Percentiles rank a stretch among this genome's conserved stretches.
Conservation (phyloP, 1,140 invertebrate species). For the Nixonia krombeini region DNA sequence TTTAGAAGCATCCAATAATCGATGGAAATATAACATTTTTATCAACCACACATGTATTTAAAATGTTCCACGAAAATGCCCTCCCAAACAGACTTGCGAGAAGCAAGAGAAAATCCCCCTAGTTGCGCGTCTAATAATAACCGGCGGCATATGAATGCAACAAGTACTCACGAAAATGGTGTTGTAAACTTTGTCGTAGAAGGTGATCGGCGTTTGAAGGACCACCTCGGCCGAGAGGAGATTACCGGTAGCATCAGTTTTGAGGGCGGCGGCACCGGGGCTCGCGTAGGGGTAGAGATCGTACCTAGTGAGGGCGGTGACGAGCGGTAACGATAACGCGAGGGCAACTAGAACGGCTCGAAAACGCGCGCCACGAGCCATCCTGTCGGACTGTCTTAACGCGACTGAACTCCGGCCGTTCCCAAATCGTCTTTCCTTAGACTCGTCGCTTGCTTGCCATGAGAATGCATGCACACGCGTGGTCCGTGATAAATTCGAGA, state of each 20-base stretch:
- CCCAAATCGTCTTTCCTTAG: conserved; percentile 51
- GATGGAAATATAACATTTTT: too few relatives aligned
- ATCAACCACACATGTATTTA: too few relatives aligned
- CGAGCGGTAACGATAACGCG: conserved; percentile 32
- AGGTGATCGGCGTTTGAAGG: conserved; percentile 77
- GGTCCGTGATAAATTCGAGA: conserved; percentile 58
- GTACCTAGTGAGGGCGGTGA: conserved; percentile 43
- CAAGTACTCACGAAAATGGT: conserved; percentile 81
- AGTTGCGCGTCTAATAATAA: conserved; percentile 29
- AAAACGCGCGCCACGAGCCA: conserved; percentile 56
- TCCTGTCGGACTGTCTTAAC: conserved; percentile 61
- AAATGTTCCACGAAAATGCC: too few relatives aligned
- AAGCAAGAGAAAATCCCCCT: background rate
- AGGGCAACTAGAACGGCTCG: conserved; percentile 38
- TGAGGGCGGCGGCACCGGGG: conserved; percentile 39
- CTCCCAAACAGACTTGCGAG: background rate
- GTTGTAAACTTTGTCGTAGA: conserved; percentile 80
- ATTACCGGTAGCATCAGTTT: conserved; percentile 60
- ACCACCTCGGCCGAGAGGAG: conserved; percentile 59
- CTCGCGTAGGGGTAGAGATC: conserved; percentile 58
- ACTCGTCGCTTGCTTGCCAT: conserved; percentile 10
- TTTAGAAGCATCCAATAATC: too few relatives aligned
- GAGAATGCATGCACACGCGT: conserved; percentile 28
- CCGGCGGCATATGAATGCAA: conserved; percentile 7
- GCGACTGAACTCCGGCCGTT: conserved; percentile 53